Percentiles rank a stretch among this genome's conserved stretches.
phyloP scores from a whole-genome alignment of 92 coral and sea anemone species.

The Epizoanthus stellaris region DNA sequence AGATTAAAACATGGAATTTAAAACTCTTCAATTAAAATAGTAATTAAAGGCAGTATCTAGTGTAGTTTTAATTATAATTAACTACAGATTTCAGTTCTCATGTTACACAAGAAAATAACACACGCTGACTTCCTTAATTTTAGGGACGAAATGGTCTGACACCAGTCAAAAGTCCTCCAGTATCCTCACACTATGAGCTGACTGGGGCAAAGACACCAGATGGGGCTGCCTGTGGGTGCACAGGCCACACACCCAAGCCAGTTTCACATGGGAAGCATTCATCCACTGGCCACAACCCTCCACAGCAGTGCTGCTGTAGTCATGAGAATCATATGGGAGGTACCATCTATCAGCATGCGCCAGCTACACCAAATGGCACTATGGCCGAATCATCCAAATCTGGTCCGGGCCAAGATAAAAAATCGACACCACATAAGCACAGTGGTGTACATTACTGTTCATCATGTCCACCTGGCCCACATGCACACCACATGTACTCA shows the following conservation, averaged over 20 bases:
- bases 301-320: constrained; percentile 75
- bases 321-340: constrained; percentile 73
- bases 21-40: no score
- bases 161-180: constrained; percentile 5
- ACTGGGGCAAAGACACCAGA: constrained; percentile 22
- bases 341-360: constrained; percentile 67
- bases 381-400: constrained; percentile 59
- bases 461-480: constrained; percentile 88
- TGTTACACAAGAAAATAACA: constrained; percentile 14
- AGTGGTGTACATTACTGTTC: constrained; percentile 77
- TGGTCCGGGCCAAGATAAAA: constrained; percentile 65
- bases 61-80: no score
- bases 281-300: neutral
- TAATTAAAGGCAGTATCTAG: no score
- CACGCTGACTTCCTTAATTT: neutral
- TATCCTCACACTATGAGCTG: constrained; percentile 15
- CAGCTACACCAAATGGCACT: constrained; percentile 71
- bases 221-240: constrained; percentile 37
- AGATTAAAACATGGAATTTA: no score
- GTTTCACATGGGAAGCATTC: constrained; percentile 20
- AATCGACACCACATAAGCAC: constrained; percentile 68
- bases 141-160: constrained; percentile 22
- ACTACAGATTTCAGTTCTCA: no score
- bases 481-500: constrained; percentile 82
- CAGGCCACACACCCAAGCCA: constrained; percentile 49